phyloP scores from a whole-genome alignment of 2,888 invertebrate genomes.

The Scaptodrosophila latifasciaeformis region DNA sequence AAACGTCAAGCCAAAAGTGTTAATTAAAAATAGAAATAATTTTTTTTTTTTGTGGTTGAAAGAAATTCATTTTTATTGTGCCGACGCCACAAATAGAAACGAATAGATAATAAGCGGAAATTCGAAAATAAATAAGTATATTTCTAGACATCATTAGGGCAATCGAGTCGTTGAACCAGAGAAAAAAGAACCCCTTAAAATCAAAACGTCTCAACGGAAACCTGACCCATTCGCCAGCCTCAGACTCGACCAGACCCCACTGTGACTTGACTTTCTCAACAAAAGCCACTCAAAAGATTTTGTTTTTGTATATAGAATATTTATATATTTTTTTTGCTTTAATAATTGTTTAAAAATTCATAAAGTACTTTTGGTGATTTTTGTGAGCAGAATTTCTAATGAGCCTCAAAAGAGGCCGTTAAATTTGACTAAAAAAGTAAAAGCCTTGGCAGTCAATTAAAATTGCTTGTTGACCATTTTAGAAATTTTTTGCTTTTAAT shows the following conservation, averaged over 20 bases:
- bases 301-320: neutral
- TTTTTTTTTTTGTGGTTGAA: too few species aligned
- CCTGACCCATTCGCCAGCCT: too few species aligned
- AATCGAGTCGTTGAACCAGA: too few species aligned
- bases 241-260: too few species aligned
- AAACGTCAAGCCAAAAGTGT: slow-evolving; percentile 19
- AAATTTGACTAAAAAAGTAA: slow-evolving; percentile 40
- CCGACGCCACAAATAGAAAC: neutral
- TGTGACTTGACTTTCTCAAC: too few species aligned
- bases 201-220: too few species aligned
- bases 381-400: slow-evolving; percentile 55
- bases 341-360: slow-evolving; percentile 35
- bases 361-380: slow-evolving; percentile 6
- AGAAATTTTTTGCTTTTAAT: slow-evolving; percentile 19
- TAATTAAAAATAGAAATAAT: slow-evolving; percentile 57
- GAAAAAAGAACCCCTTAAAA: too few species aligned
- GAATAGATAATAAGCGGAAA: slow-evolving; percentile 21
- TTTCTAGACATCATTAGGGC: too few species aligned
- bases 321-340: slow-evolving; percentile 44
- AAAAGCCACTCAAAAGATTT: slow-evolving; percentile 1
- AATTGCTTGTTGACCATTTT: slow-evolving; percentile 18
- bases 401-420: slow-evolving; percentile 43
- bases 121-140: too few species aligned
- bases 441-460: slow-evolving; percentile 43
- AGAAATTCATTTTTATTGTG: neutral